These are phyloP conservation scores for Ectropis crepuscularia DNA, from an alignment of 2,888 invertebrate species.

Conservation along the genomic window DNA sequence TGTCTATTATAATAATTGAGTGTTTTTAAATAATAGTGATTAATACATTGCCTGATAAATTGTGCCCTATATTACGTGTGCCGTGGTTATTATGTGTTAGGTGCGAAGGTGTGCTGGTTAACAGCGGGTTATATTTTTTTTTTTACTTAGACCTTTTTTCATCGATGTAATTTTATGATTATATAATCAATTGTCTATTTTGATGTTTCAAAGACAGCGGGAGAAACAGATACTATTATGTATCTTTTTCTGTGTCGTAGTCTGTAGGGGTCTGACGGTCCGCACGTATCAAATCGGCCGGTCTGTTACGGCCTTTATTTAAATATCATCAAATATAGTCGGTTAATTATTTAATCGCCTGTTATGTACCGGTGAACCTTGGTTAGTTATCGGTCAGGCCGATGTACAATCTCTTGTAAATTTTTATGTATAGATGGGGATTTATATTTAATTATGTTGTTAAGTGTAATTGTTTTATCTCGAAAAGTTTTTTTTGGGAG, in stretches of 20 bases:
- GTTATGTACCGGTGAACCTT: constrained; percentile 16
- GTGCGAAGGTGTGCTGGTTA: constrained; percentile 43
- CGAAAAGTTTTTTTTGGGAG: constrained; percentile 54
- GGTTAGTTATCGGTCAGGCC: constrained; percentile 64
- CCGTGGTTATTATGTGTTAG: constrained; percentile 60
- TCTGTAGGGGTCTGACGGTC: no score
- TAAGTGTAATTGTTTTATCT: constrained; percentile 69
- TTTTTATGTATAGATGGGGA: constrained; percentile 82
- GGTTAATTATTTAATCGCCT: no score
- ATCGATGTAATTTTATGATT: no score
- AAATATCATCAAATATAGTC: no score
- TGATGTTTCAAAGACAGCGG: no score
- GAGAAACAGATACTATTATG: no score
- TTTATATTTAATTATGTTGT: constrained; percentile 81
- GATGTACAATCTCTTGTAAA: constrained; percentile 82
- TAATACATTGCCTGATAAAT: constrained; percentile 41
- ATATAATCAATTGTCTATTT: no score
- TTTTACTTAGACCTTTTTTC: constrained; percentile 52
- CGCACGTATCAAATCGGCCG: no score
- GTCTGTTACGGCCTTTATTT: no score
- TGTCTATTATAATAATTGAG: neutral
- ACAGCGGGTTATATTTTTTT: constrained; percentile 55
- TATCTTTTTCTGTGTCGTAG: no score
- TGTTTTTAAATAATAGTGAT: constrained; percentile 29
- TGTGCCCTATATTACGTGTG: constrained; percentile 50